Percentiles rank a stretch among this genome's conserved stretches.
Evolutionary conservation across 2,888 invertebrate genomes (phyloP).

Genomic region (Apocheima hispidaria): DNA sequence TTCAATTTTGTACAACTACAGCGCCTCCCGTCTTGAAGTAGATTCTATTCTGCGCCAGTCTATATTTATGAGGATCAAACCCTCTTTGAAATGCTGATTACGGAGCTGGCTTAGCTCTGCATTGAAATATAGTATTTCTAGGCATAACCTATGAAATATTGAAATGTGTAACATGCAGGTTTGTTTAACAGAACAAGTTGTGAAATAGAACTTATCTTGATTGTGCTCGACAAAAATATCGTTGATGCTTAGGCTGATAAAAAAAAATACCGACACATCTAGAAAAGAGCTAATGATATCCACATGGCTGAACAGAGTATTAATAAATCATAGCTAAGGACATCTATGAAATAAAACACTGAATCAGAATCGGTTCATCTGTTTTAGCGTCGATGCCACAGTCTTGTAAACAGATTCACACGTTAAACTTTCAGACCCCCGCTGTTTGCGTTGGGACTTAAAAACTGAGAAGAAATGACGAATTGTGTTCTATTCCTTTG

Average conservation of each 20-base stretch:
- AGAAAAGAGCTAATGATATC: no score
- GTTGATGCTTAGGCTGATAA: conserved; percentile 5
- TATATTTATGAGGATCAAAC: conserved; percentile 68
- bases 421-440: no score
- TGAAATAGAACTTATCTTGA: conserved; percentile 10
- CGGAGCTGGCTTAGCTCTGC: conserved; percentile 40
- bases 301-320: no score
- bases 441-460: no score
- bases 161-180: conserved; percentile 17
- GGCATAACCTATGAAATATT: conserved; percentile 50
- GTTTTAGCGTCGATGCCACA: no score
- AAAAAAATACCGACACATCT: no score
- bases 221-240: not conserved
- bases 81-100: conserved; percentile 62
- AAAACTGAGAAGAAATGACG: no score
- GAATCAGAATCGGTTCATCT: no score
- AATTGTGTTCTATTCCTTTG: no score
- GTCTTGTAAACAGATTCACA: no score
- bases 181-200: conserved; percentile 19
- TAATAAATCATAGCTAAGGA: no score
- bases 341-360: no score
- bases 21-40: not conserved
- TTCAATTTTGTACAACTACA: conserved; percentile 2
- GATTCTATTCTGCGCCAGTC: conserved; percentile 26
- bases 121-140: conserved; percentile 52